Percentiles rank a stretch among this genome's conserved stretches.
These are phyloP conservation scores for Probaryconus sp. DNA, from an alignment of 1,140 invertebrate species.

Conservation along the genomic window DNA sequence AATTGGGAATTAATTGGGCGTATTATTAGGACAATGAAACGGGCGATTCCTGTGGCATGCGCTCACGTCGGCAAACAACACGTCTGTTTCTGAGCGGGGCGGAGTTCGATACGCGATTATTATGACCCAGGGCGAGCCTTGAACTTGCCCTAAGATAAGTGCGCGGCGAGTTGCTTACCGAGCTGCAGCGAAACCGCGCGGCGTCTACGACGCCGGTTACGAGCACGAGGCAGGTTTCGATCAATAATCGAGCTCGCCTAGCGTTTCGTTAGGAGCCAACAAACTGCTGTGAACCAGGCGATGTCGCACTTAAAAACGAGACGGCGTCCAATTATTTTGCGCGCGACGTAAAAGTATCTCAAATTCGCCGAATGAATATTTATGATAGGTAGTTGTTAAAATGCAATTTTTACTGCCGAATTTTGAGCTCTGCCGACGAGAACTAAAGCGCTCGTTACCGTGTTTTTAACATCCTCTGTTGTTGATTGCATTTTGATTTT, in stretches of 20 bases:
- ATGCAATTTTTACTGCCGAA: conserved; percentile 31
- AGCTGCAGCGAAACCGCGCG: conserved; percentile 55
- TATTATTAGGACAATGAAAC: conserved; percentile 12
- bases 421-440: too few relatives aligned
- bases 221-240: conserved; percentile 59
- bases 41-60: conserved; percentile 5
- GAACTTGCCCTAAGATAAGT: conserved; percentile 78
- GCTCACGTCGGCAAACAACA: conserved; percentile 63
- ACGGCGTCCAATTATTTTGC: conserved; percentile 47
- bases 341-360: conserved; percentile 28
- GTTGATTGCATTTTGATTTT: too few relatives aligned
- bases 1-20: conserved; percentile 22
- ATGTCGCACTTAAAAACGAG: conserved; percentile 58
- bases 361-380: conserved; percentile 53
- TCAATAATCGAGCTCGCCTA: conserved; percentile 69
- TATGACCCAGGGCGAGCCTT: conserved; percentile 76
- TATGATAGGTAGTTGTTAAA: conserved; percentile 24
- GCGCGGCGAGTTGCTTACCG: conserved; percentile 45
- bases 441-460: too few relatives aligned
- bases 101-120: conserved; percentile 74
- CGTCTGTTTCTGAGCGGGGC: conserved; percentile 68
- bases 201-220: conserved; percentile 48
- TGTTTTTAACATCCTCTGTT: too few relatives aligned
- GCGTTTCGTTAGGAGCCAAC: conserved; percentile 61
- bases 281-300: conserved; percentile 58